Conservation (phyloP, 2,888 invertebrate genomes). For the Rotaria socialis region DNA sequence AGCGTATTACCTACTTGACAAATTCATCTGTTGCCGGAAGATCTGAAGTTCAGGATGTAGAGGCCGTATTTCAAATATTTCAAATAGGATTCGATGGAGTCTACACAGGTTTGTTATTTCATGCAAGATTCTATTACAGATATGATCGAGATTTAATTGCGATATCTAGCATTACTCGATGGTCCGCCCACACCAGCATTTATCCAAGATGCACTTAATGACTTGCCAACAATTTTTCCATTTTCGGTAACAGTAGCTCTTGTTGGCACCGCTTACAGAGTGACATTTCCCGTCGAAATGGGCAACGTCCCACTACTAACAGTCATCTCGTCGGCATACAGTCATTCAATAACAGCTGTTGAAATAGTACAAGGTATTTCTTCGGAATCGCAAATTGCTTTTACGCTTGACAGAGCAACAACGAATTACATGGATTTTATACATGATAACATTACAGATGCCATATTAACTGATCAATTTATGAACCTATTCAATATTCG, state of each 20-base stretch:
- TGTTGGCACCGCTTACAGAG: neutral
- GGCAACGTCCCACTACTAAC: conserved; percentile 5
- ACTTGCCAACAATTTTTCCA: conserved; percentile 36
- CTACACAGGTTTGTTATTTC: conserved; percentile 3
- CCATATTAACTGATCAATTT: neutral
- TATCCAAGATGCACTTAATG: conserved; percentile 38
- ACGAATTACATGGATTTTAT: neutral
- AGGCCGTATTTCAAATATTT: too few species aligned
- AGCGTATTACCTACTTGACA: neutral
- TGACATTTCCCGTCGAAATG: conserved; percentile 30
- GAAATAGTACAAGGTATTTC: conserved; percentile 30
- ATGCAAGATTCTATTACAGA: too few species aligned
- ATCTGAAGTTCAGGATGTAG: neutral
- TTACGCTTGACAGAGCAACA: neutral
- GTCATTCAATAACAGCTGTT: too few species aligned
- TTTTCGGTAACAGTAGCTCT: neutral
- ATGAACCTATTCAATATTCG: conserved; percentile 22
- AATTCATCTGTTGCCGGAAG: neutral
- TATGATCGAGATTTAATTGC: too few species aligned
- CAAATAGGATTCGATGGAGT: neutral
- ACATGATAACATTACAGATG: neutral
- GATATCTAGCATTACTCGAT: neutral
- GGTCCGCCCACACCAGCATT: neutral
- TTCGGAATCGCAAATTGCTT: neutral
- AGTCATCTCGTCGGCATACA: too few species aligned